phyloP scores from a whole-genome alignment of 64 coral and sea anemone genomes.

The Montipora cactus region DNA sequence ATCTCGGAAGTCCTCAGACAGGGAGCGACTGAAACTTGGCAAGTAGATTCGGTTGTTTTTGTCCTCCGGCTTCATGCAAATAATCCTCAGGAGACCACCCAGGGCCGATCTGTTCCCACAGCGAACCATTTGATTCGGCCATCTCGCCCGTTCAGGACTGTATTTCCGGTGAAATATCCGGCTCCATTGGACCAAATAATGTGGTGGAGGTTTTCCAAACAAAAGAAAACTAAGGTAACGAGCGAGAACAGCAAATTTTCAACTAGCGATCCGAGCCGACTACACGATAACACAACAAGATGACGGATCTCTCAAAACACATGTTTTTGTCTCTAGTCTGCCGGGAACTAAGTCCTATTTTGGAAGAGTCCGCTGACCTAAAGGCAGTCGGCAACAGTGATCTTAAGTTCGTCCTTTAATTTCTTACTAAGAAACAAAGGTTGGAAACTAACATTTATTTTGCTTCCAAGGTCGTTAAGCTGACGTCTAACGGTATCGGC shows the following conservation, averaged over 20 bases:
- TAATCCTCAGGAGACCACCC: slow-evolving; percentile 30
- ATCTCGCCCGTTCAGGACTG: slow-evolving; percentile 33
- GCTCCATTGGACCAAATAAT: slow-evolving; percentile 8
- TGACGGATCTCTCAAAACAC: too few species aligned
- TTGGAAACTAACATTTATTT: too few species aligned
- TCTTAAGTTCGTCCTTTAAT: too few species aligned
- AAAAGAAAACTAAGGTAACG: neutral
- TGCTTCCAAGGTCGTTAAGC: too few species aligned
- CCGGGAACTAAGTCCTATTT: too few species aligned
- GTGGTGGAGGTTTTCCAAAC: slow-evolving; percentile 5
- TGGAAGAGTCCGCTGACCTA: too few species aligned
- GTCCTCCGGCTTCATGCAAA: slow-evolving; percentile 8
- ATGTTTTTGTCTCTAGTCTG: too few species aligned
- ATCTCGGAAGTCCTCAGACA: slow-evolving; percentile 28
- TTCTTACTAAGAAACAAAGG: too few species aligned
- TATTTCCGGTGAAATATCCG: slow-evolving; percentile 31
- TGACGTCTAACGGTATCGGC: too few species aligned
- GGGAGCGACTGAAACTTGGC: slow-evolving; percentile 9
- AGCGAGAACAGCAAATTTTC: neutral
- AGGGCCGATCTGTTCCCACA: slow-evolving; percentile 5
- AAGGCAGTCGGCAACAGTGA: too few species aligned
- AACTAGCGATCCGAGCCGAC: neutral
- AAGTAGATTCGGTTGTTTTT: slow-evolving; percentile 16
- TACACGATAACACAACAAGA: too few species aligned
- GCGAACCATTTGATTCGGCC: slow-evolving; percentile 50